These are phyloP conservation scores for Dicyrtoma fusca DNA, from an alignment of 2,888 invertebrate species.

Conservation along the genomic window DNA sequence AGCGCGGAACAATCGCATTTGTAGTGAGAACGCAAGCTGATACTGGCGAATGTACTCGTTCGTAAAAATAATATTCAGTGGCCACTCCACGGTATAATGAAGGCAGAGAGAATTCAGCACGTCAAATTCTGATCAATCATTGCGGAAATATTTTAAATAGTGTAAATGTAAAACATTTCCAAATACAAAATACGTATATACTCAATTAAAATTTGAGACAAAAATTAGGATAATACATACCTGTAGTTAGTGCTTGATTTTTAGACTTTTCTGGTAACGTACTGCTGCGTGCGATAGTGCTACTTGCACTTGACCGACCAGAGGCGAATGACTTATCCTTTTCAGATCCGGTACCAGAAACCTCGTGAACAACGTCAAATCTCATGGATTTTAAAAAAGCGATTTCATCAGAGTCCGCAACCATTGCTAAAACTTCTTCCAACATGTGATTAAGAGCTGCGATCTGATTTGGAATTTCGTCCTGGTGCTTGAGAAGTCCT, in stretches of 20 bases:
- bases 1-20: constrained; percentile 75
- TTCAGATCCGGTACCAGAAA: background rate
- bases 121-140: constrained; percentile 41
- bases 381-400: constrained; percentile 11
- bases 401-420: constrained; percentile 31
- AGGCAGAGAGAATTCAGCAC: constrained; percentile 71
- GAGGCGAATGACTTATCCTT: too few relatives aligned
- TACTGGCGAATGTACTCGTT: constrained; percentile 72
- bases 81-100: constrained; percentile 75
- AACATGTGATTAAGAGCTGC: constrained; percentile 43
- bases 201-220: too few relatives aligned
- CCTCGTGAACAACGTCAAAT: background rate
- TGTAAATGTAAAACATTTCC: background rate
- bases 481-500: constrained; percentile 24
- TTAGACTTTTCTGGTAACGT: background rate
- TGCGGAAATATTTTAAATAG: background rate
- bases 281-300: too few relatives aligned
- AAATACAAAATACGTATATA: too few relatives aligned
- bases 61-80: constrained; percentile 75
- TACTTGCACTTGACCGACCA: too few relatives aligned
- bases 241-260: constrained; percentile 17
- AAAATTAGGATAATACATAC: too few relatives aligned
- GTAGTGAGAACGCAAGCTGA: constrained; percentile 74
- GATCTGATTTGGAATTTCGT: constrained; percentile 39
- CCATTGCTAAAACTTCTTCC: constrained; percentile 43